These are phyloP conservation scores for Phocoena phocoena DNA, from an alignment of 2,113 vertebrate genomes.

Conservation along the genomic window DNA sequence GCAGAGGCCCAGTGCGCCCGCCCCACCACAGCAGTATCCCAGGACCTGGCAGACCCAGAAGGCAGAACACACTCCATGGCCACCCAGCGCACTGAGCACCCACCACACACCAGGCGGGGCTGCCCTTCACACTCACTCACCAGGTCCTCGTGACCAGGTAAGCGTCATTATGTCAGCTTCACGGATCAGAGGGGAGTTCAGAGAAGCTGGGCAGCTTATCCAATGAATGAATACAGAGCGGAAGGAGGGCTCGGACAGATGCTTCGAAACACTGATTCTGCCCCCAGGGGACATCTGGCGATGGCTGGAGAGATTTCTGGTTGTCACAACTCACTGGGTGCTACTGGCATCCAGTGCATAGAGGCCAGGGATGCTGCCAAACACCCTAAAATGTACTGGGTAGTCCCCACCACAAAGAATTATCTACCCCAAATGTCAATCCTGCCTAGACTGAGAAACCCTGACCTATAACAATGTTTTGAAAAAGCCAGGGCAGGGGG, in stretches of 20 bases:
- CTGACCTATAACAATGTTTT: neutral
- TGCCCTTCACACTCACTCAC: neutral
- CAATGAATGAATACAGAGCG: neutral
- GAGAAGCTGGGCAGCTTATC: neutral
- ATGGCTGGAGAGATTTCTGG: neutral
- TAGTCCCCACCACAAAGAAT: no score
- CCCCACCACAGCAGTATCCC: neutral
- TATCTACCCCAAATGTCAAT: neutral
- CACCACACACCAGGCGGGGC: rapidly evolving
- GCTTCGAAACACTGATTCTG: neutral
- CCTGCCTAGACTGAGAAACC: neutral
- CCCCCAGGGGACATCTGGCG: neutral
- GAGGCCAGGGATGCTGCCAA: neutral
- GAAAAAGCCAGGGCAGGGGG: neutral
- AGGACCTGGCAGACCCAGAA: neutral
- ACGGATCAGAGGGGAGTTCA: neutral
- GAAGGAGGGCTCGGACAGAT: neutral
- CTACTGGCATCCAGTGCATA: neutral
- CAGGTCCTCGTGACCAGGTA: neutral
- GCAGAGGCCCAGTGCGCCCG: neutral
- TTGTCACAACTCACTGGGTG: neutral
- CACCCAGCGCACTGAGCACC: neutral
- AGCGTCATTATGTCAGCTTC: neutral
- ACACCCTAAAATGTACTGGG: rapidly evolving
- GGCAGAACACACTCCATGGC: neutral